Base-by-base conservation (phyloP, 2,113 vertebrate genomes). In the Kryptolebias marmoratus region DNA sequence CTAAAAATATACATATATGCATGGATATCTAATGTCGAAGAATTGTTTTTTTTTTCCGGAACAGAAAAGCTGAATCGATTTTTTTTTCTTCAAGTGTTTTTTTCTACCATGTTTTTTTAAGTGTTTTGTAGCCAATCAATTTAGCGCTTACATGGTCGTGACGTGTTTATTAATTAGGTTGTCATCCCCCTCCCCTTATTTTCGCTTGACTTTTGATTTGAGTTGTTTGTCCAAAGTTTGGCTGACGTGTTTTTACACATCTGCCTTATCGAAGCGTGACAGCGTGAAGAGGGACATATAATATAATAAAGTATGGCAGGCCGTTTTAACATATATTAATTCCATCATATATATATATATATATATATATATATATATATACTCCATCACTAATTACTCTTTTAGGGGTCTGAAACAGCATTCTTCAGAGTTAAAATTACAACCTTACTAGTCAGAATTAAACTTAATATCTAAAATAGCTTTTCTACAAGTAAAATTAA, bases 1-100 rank as follows among this genome's bases (percentile, higher is more conserved):
- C 89, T 90, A 93, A 92, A 93, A 92, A 94, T 93, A 93, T 91
- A 93, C 91, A 92, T 92, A 88, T 93, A 91, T 92, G 91, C 90
- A 92, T 87, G 90, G 87, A 90, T 90, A 88, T 89, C 84, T 88
- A 87, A 92, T 89, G 85, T 93, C 89, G 86, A 91, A 93, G 89
- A 90, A 92, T 90, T 87, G 88, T 90, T 90, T 92, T 85, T 89
- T 52, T 48, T 15, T 48, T 79, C 83, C 79, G 73, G 73, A 64
- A 78, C 69, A 83, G 53, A 85, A 87, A 76, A 62, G 77, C 70
- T 52, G 52, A 87, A 81, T 77, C 68, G 58, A 75, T 79, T 83
- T 12, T 64, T 22, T 81, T 54, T 18, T 53, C 31, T 22, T 22
- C 58, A 11, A 59, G 53, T 60, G 15, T 81, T 67, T 58, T 50